phyloP scores from a whole-genome alignment of 2,797 vertebrate genomes.

The Bradypodion ventrale region DNA sequence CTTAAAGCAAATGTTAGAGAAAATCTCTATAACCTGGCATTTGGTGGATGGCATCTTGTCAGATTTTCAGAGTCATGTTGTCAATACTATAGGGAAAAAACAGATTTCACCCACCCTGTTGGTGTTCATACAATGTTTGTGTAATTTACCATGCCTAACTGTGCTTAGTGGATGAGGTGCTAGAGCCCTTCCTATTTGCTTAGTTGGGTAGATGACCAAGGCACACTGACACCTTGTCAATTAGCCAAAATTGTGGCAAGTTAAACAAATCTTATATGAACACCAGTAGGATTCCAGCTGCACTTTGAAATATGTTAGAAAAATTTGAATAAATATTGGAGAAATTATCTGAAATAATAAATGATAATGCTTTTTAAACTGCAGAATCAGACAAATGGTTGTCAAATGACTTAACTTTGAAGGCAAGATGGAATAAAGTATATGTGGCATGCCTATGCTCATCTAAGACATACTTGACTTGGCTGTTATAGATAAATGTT shows the following conservation, averaged over 20 bases:
- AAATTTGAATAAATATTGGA: not conserved
- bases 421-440: not conserved
- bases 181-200: too few relatives aligned
- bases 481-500: not conserved
- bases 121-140: not conserved
- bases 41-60: not conserved
- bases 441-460: not conserved
- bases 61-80: not conserved
- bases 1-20: not conserved
- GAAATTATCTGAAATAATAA: not conserved
- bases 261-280: too few relatives aligned
- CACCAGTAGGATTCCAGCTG: too few relatives aligned
- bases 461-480: not conserved
- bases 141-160: too few relatives aligned
- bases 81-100: not conserved
- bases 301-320: not conserved
- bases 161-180: too few relatives aligned
- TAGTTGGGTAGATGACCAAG: too few relatives aligned
- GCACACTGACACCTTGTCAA: too few relatives aligned
- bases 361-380: not conserved
- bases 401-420: not conserved
- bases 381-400: not conserved
- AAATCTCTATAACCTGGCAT: not conserved
- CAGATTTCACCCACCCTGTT: not conserved
- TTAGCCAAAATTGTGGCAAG: too few relatives aligned